Base-by-base conservation (phyloP, 2,888 invertebrate genomes). In the Leptopterna dolabrata region DNA sequence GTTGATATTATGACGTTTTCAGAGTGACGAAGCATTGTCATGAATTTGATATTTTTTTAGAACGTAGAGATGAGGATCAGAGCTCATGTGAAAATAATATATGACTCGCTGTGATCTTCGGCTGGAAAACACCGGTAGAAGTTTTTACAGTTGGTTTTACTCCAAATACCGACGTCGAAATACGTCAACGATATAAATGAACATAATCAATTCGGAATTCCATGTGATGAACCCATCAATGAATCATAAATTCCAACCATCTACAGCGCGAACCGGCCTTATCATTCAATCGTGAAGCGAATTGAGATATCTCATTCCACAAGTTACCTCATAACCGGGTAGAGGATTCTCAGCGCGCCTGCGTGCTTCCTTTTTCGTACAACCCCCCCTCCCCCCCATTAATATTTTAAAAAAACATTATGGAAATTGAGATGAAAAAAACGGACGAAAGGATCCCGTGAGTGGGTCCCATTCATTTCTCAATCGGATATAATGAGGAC, bases 401-500 rank as follows among this genome's bases (percentile, higher is more conserved):
- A 27, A 63, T 24, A 63, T 63, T 63, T 24, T 29, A 73, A 73
- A 73, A 73, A 73, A n/a, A 16, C 73, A 36, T 73, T 73, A 73
- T 73, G 73, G 41, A 73, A 73, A 63, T 63, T 19, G 24, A 24
- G 36, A 24, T 14, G 16, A 4, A 63, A 63, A 63, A 63, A 63
- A 63, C 2, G 24, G 24, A 2, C 4, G 7, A 36, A 55, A 55
- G 55, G 36, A 78, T 78, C 41, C 78, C 78, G 78, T 78, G 78
- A 2, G 19, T 4, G 45, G 45, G 78, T 78, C 45, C 41, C 78
- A 78, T 78, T 78, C 41, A 45, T 78, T 78, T 45, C 41, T 43
- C 78, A 78, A 78, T 78, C 78, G 78, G 78, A 78, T 45, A 45
- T 78, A 78, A 78, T 78, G 43, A 78, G 78, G 45, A 45, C 78